Evolutionary conservation across 2,113 vertebrate species (phyloP).

Genomic region (Dipodomys merriami): DNA sequence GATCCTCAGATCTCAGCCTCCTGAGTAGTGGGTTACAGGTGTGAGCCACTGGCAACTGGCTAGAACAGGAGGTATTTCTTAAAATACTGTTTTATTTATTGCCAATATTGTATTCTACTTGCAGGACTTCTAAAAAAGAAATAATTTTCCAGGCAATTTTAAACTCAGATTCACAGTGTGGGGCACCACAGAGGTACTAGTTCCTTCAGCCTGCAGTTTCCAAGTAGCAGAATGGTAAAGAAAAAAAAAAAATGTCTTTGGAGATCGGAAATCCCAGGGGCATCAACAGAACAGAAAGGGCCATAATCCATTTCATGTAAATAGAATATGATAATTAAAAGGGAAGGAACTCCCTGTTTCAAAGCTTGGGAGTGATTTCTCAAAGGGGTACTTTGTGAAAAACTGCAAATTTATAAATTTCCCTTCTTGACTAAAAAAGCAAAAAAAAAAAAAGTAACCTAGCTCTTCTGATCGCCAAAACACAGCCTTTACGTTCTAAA

Average conservation of each 20-base stretch:
- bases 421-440: not conserved
- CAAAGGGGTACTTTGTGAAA: slow-evolving; percentile 12
- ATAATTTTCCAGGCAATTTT: not conserved
- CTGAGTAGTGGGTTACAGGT: no score
- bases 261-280: not conserved
- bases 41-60: no score
- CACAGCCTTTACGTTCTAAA: not conserved
- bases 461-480: not conserved
- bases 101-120: slow-evolving; percentile 1
- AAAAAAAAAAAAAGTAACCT: not conserved
- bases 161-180: not conserved
- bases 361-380: not conserved
- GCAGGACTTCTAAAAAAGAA: not conserved
- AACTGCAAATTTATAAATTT: not conserved
- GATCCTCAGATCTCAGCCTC: no score
- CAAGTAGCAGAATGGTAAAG: not conserved
- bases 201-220: not conserved
- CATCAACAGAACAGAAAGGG: not conserved
- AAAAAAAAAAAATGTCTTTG: not conserved
- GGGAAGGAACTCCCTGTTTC: not conserved
- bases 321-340: not conserved
- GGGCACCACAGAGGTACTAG: not conserved
- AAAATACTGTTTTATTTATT: not conserved
- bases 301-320: not conserved
- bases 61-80: not conserved